These are phyloP conservation scores for Babylonia areolata DNA, from an alignment of 1,140 invertebrate genomes.

Conservation along the genomic window DNA sequence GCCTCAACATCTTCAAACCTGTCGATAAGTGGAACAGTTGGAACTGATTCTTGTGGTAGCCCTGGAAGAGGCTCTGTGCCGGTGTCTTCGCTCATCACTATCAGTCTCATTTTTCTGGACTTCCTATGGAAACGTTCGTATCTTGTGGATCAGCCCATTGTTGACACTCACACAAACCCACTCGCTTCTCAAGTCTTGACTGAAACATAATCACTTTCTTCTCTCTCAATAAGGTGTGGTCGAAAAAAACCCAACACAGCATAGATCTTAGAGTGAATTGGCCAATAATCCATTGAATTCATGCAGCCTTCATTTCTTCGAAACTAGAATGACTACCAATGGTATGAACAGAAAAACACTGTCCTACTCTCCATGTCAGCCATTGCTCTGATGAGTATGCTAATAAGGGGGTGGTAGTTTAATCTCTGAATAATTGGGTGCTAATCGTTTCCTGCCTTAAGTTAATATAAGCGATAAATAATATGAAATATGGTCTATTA, in stretches of 20 bases:
- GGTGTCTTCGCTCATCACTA: conserved; percentile 39
- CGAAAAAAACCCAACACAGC: conserved; percentile 6
- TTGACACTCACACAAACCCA: conserved; percentile 37
- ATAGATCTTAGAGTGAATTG: neutral
- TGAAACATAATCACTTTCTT: conserved; percentile 11
- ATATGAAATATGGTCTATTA: no score
- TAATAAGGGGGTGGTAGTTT: conserved; percentile 47
- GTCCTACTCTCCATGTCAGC: neutral
- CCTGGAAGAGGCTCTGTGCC: conserved; percentile 18
- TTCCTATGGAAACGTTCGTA: neutral
- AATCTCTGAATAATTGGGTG: conserved; percentile 4
- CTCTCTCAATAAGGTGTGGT: neutral
- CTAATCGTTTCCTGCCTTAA: no score
- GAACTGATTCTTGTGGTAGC: conserved; percentile 23
- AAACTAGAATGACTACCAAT: neutral
- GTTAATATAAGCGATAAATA: no score
- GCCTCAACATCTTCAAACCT: conserved; percentile 43
- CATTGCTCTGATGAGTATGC: conserved; percentile 45
- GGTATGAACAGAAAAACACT: neutral
- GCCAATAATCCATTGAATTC: neutral
- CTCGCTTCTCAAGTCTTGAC: conserved; percentile 7
- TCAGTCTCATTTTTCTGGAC: conserved; percentile 44
- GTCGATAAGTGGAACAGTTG: conserved; percentile 35
- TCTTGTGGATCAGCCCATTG: conserved; percentile 38
- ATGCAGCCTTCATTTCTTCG: conserved; percentile 4